Evolutionary conservation across 2,797 vertebrate species (phyloP).

Genomic region (Cyclopterus lumpus): DNA sequence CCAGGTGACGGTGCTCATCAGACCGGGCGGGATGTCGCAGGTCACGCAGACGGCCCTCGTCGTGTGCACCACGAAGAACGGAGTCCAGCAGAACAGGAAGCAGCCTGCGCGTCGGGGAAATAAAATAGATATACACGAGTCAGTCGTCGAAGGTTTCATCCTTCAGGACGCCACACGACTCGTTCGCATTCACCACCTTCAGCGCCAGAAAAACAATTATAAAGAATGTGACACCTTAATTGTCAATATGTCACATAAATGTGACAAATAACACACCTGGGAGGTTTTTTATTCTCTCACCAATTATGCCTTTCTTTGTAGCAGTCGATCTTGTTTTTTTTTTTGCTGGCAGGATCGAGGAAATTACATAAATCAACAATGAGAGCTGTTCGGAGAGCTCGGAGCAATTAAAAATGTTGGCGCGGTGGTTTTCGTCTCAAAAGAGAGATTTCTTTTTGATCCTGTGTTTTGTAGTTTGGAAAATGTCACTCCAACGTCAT

Average conservation of each 20-base stretch:
- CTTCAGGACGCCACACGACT: too few species aligned
- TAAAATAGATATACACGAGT: background rate
- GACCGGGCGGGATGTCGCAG: conserved; percentile 84
- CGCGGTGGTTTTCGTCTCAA: background rate
- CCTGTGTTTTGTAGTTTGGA: background rate
- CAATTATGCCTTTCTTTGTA: background rate
- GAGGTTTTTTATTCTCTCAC: background rate
- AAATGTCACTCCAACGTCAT: background rate
- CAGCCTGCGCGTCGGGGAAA: conserved; percentile 79
- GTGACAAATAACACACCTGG: background rate
- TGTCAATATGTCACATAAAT: background rate
- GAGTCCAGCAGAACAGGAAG: conserved; percentile 97
- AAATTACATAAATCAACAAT: background rate
- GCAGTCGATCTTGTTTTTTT: background rate
- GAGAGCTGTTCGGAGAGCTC: background rate
- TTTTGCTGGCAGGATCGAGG: background rate
- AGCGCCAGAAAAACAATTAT: background rate
- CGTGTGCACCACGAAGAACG: conserved; percentile 95
- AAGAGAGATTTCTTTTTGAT: background rate
- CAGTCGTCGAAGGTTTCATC: background rate
- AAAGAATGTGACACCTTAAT: background rate
- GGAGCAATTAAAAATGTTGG: background rate
- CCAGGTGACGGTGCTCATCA: conserved; percentile 96
- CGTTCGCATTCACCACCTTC: background rate
- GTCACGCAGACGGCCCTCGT: conserved; percentile 87